Evolutionary conservation across 2,113 vertebrate species (phyloP).

Genomic region (Macaca mulatta): DNA sequence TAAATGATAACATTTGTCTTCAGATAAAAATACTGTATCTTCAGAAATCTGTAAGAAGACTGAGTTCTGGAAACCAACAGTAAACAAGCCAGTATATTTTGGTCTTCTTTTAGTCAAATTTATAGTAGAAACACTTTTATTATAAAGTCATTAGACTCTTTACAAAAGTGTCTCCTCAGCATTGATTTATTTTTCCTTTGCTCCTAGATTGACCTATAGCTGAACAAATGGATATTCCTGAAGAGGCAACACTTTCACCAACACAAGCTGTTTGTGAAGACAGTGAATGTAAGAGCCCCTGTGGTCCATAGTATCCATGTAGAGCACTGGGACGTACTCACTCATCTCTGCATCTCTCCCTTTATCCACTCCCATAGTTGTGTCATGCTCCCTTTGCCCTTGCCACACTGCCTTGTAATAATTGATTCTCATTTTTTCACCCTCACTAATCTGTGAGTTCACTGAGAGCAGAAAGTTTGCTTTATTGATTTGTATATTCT

Average conservation of each 20-base stretch:
- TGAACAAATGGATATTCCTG: not conserved
- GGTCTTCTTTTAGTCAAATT: not conserved
- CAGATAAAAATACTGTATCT: not conserved
- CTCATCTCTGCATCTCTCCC: not conserved
- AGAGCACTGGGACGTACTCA: accelerated
- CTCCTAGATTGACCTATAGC: not conserved
- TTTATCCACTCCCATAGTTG: not conserved
- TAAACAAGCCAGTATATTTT: not conserved
- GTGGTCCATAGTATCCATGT: accelerated
- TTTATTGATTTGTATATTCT: not conserved
- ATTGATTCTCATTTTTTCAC: not conserved
- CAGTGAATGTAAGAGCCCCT: not conserved
- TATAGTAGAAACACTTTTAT: not conserved
- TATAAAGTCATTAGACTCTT: not conserved
- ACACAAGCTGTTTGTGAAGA: not conserved
- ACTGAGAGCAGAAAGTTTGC: accelerated
- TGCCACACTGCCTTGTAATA: not conserved
- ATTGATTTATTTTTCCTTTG: not conserved
- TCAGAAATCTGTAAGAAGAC: not conserved
- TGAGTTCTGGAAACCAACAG: not conserved
- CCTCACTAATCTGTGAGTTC: not conserved
- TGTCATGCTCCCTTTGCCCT: not conserved
- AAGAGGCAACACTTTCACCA: not conserved
- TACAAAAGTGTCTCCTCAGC: not conserved
- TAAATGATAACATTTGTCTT: not conserved